Evolutionary conservation across 2,113 vertebrate species (phyloP).

Genomic region (Bolborhynchus lineola): DNA sequence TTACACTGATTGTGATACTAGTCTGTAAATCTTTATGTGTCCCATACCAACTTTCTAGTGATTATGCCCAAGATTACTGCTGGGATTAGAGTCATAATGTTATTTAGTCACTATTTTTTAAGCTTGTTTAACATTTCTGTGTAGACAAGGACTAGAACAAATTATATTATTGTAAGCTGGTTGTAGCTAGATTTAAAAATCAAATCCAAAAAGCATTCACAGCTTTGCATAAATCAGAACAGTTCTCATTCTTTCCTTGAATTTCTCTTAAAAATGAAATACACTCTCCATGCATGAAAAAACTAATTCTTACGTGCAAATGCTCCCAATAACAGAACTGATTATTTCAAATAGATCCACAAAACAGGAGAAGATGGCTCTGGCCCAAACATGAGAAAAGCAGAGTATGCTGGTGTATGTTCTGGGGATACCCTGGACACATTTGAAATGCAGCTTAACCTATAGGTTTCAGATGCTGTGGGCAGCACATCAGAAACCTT

Average conservation of each 20-base stretch:
- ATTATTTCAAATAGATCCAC: slow-evolving; percentile 22
- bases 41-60: not conserved
- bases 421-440: not conserved
- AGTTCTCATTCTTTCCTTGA: slow-evolving; percentile 18
- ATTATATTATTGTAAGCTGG: not conserved
- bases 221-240: slow-evolving; percentile 49
- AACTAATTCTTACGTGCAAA: slow-evolving; percentile 44
- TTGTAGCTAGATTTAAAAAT: slow-evolving; percentile 37
- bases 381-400: not conserved
- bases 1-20: not conserved
- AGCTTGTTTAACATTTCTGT: not conserved
- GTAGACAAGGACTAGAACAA: not conserved
- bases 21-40: not conserved
- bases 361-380: not conserved
- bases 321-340: slow-evolving; percentile 5
- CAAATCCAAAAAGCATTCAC: slow-evolving; percentile 45
- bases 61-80: not conserved
- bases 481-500: not conserved
- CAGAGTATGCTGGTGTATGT: not conserved
- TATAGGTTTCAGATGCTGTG: not conserved
- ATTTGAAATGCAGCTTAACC: not conserved
- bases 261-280: slow-evolving; percentile 38
- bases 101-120: not conserved
- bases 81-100: not conserved
- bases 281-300: slow-evolving; percentile 11